Evolutionary conservation across 2,113 vertebrate genomes (phyloP).

Genomic region (Lepisosteus osseus): DNA sequence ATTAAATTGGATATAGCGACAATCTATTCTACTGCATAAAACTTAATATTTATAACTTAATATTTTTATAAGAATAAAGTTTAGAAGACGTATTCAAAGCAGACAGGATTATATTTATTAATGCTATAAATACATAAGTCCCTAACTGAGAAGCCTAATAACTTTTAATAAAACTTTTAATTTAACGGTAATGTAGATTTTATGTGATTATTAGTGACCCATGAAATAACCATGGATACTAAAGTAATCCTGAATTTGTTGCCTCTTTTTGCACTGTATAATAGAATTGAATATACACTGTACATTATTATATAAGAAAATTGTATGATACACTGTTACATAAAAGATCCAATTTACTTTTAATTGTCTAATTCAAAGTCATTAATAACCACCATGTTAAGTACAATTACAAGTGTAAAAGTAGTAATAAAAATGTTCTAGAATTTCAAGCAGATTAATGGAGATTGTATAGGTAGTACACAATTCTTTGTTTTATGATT

Average conservation of each 20-base stretch:
- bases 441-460: too few relatives aligned
- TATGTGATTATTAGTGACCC: slow-evolving; percentile 18
- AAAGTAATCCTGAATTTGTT: background rate
- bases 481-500: too few relatives aligned
- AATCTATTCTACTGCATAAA: slow-evolving; percentile 44
- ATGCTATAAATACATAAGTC: slow-evolving; percentile 45
- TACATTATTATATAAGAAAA: too few relatives aligned
- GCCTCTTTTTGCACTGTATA: too few relatives aligned
- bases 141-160: slow-evolving; percentile 28
- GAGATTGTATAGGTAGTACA: too few relatives aligned
- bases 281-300: too few relatives aligned
- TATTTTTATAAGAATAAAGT: slow-evolving; percentile 40
- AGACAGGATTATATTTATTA: slow-evolving; percentile 40
- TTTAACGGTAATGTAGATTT: slow-evolving; percentile 6
- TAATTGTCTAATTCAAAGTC: too few relatives aligned
- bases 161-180: background rate
- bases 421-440: too few relatives aligned
- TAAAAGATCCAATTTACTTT: too few relatives aligned
- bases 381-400: too few relatives aligned
- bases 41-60: slow-evolving; percentile 44
- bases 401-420: too few relatives aligned
- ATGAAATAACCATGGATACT: background rate
- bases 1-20: slow-evolving; percentile 24
- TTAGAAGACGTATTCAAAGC: slow-evolving; percentile 30
- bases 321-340: too few relatives aligned